phyloP scores from a whole-genome alignment of 1,140 invertebrate genomes.

The Neoseiulus cucumeris region DNA sequence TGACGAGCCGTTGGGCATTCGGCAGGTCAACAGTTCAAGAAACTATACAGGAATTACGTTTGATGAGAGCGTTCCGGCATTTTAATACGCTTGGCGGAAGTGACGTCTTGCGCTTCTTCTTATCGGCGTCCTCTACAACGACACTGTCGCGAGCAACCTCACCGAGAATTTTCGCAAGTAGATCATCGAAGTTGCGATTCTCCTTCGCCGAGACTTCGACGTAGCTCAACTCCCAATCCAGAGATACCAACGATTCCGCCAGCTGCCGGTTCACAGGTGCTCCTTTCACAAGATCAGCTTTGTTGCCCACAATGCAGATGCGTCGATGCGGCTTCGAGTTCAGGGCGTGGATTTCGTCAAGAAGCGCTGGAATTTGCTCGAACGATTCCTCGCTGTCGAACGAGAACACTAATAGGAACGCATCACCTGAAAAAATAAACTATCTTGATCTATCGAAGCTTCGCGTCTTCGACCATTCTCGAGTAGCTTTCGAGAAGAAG shows the following conservation, averaged over 20 bases:
- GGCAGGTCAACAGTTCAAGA: neutral
- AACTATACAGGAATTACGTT: neutral
- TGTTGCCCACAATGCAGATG: conserved; percentile 72
- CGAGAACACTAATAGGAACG: conserved; percentile 17
- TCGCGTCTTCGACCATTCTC: no score
- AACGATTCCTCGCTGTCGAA: conserved; percentile 19
- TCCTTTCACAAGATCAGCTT: conserved; percentile 48
- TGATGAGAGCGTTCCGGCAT: neutral
- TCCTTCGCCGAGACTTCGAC: conserved; percentile 70
- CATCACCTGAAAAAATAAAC: conserved; percentile 38
- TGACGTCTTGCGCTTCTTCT: neutral
- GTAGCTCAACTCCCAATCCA: conserved; percentile 74
- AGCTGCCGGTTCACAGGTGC: conserved; percentile 32
- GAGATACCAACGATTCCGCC: conserved; percentile 56
- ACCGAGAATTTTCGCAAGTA: neutral
- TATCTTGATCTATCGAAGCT: no score
- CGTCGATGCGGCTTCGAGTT: conserved; percentile 28
- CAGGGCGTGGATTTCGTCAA: conserved; percentile 59
- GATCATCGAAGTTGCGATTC: conserved; percentile 39
- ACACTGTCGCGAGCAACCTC: neutral
- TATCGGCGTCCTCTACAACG: neutral
- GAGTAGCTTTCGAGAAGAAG: no score
- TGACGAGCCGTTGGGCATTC: no score
- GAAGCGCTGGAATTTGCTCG: conserved; percentile 31
- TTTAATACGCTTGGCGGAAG: neutral